A percentile compares a stretch with the other conserved stretches of the same genome.
phyloP scores from a whole-genome alignment of 2,113 vertebrate genomes.

The Elachura formosa region DNA sequence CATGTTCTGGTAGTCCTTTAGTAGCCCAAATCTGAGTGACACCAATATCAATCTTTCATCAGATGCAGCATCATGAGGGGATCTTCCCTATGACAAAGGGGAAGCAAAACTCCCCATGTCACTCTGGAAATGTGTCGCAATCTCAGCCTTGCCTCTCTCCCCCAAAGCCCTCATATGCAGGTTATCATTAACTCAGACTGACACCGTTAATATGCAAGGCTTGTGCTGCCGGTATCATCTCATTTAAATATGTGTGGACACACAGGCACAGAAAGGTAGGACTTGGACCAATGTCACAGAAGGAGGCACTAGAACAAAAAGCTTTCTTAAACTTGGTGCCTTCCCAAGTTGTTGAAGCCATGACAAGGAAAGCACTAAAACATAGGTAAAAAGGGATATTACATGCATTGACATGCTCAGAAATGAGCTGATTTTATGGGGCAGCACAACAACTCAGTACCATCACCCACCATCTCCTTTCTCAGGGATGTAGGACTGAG shows the following conservation, averaged over 20 bases:
- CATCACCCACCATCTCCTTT: not conserved
- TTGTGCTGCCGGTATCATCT: not conserved
- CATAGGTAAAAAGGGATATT: not conserved
- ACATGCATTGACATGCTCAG: not conserved
- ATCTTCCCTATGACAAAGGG: not conserved
- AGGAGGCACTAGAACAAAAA: not conserved
- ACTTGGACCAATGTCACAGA: not conserved
- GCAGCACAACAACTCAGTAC: not conserved
- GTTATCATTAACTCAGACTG: not conserved
- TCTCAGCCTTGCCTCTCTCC: no score
- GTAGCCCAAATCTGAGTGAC: not conserved
- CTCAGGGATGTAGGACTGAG: not conserved
- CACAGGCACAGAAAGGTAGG: not conserved
- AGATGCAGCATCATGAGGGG: not conserved
- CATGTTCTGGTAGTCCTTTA: not conserved
- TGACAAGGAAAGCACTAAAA: not conserved
- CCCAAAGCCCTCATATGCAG: rapidly evolving
- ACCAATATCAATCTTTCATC: not conserved
- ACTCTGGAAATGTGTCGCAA: not conserved
- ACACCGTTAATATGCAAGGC: not conserved
- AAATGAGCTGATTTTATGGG: not conserved
- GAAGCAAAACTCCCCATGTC: not conserved
- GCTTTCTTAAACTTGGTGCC: not conserved
- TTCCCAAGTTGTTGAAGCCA: not conserved
- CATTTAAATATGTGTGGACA: not conserved